Base-by-base conservation (phyloP, 2,113 vertebrate genomes). In the Limnothrissa miodon region DNA sequence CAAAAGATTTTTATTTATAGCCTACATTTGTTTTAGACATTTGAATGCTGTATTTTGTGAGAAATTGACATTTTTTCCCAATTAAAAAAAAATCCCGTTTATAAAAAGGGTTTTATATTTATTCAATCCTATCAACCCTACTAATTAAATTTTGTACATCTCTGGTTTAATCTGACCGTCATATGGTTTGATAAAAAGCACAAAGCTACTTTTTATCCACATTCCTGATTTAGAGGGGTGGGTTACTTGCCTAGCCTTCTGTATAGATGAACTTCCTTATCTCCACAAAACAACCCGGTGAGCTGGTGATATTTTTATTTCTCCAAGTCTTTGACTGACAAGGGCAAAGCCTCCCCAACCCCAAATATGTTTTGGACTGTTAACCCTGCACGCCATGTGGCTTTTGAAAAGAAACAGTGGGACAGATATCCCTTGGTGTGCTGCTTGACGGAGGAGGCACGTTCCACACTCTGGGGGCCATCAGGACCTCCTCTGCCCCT, bases 301-400 rank as follows among this genome's bases (percentile, higher is more conserved):
- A 15, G 42, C 42, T 42, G n/a, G 1, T 62, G 62, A 70, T 70
- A 36, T 70, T 33, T 70, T 70, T 29, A 70, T 3, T 36, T 9
- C 29, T 33, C 0, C 25, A 33, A 29, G 29, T 36, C 29, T 70
- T 70, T 36, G 29, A 70, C 13, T 70, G 62, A 70, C 62, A 70
- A 70, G 62, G 62, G 62, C 29, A 70, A 70, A 70, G 62, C 62
- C 62, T 70, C 33, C 29, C 13, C 62, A 36, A 70, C 62, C 62
- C 62, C 29, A 70, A 70, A 70, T n/a, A 10, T 33, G 62, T 70
- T 70, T 29, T 36, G 3, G 29, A 9, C 25, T 15, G 25, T 10
- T 36, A 33, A 33, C 11, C 10, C 62, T 36, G 29, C 29, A 4
- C 62, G 13, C 9, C 29, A 29, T 29, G 25, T 70, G 62, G 29